Percentiles rank a stretch among this genome's conserved stretches.
These are phyloP conservation scores for Sapayoa aenigma DNA, from an alignment of 2,113 vertebrate species.

Conservation along the genomic window DNA sequence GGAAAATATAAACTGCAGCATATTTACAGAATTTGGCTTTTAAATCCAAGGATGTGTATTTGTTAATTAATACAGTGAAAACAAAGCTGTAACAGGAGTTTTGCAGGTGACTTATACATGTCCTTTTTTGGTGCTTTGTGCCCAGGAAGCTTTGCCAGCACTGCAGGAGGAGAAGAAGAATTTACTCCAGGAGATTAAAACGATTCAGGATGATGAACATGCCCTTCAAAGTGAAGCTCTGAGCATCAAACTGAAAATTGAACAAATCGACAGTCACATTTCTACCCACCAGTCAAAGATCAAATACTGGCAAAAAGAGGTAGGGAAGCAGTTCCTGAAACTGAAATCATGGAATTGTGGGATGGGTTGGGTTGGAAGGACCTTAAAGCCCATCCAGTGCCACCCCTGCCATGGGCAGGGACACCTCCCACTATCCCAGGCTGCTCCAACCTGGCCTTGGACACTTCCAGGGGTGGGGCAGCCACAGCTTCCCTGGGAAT, in stretches of 20 bases:
- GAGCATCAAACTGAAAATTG: conserved; percentile 85
- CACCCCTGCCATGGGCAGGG: not conserved
- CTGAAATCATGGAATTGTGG: not conserved
- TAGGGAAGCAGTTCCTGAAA: conserved; percentile 20
- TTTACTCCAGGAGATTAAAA: conserved; percentile 82
- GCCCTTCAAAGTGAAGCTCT: conserved; percentile 87
- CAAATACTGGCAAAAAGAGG: conserved; percentile 95
- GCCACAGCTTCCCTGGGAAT: not conserved
- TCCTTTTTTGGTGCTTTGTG: not conserved
- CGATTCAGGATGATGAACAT: conserved; percentile 84
- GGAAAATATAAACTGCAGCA: not conserved
- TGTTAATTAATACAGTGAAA: not conserved
- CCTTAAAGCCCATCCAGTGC: not conserved
- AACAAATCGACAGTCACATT: conserved; percentile 85
- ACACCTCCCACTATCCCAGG: not conserved
- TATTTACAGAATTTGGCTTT: not conserved
- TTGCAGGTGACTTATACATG: not conserved
- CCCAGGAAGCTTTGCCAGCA: conserved; percentile 80
- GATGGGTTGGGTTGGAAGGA: not conserved
- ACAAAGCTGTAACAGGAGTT: not conserved
- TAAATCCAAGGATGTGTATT: not conserved
- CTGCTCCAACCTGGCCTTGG: not conserved
- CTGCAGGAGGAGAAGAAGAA: conserved; percentile 80
- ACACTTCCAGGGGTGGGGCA: not conserved
- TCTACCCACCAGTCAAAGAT: conserved; percentile 86